phyloP scores from a whole-genome alignment of 2,888 invertebrate genomes.

The Phania funesta region DNA sequence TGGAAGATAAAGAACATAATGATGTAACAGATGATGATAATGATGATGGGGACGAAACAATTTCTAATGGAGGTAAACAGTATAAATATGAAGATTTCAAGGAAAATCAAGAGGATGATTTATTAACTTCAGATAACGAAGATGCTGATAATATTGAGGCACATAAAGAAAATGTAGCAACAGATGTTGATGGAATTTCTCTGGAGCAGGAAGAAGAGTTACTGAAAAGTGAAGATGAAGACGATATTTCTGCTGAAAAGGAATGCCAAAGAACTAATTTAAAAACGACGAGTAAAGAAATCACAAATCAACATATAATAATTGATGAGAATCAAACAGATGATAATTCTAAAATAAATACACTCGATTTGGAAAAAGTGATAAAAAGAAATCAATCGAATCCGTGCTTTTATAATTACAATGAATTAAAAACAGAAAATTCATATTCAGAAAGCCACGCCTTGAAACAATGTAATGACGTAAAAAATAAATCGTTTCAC shows the following conservation, averaged over 20 bases:
- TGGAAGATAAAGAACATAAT: neutral
- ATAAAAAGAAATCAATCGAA: neutral
- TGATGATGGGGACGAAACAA: slow-evolving; percentile 18
- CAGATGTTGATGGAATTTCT: slow-evolving; percentile 16
- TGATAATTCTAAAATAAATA: neutral
- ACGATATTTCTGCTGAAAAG: slow-evolving; percentile 11
- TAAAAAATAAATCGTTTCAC: neutral
- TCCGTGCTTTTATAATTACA: neutral
- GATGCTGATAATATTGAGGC: slow-evolving; percentile 17
- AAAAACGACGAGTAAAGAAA: neutral
- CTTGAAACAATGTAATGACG: slow-evolving; percentile 12
- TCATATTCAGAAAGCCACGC: neutral
- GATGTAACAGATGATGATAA: slow-evolving; percentile 4
- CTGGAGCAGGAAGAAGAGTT: slow-evolving; percentile 68
- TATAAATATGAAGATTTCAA: neutral
- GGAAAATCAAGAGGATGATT: slow-evolving; percentile 63
- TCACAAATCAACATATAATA: slow-evolving; percentile 44
- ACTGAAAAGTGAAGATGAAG: slow-evolving; percentile 61
- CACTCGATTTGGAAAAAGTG: neutral
- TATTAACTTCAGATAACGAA: slow-evolving; percentile 59
- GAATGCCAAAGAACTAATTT: neutral
- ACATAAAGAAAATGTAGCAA: neutral
- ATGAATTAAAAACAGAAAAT: slow-evolving; percentile 45
- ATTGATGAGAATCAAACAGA: slow-evolving; percentile 34
- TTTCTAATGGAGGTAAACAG: slow-evolving; percentile 24